A percentile compares a stretch with the other conserved stretches of the same genome.
phyloP scores from a whole-genome alignment of 2,888 invertebrate species.

The Macrophya annulata region DNA sequence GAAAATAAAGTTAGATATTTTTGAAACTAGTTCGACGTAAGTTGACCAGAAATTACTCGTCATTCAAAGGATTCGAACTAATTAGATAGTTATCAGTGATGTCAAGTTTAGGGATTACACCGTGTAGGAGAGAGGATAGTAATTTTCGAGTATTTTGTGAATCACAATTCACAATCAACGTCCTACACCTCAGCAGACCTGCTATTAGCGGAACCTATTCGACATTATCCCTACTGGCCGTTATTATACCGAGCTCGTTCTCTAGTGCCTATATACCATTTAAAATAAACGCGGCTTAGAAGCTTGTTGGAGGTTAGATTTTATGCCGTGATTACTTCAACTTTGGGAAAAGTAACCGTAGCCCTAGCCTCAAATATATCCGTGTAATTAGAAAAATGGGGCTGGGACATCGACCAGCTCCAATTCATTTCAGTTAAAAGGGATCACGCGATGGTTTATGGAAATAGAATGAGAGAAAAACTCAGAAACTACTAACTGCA shows the following conservation, averaged over 20 bases:
- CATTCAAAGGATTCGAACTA: neutral
- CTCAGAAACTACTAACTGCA: neutral
- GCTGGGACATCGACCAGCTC: neutral
- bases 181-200: neutral
- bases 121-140: neutral
- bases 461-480: slow-evolving; percentile 11
- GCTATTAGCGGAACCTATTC: slow-evolving; percentile 2
- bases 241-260: slow-evolving; percentile 10
- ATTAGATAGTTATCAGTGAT: neutral
- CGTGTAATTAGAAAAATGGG: slow-evolving; percentile 43
- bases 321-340: slow-evolving; percentile 56
- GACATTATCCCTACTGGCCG: neutral
- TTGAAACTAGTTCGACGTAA: neutral
- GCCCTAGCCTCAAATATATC: slow-evolving; percentile 18
- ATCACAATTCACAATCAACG: slow-evolving; percentile 25
- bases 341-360: slow-evolving; percentile 26
- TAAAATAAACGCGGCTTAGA: slow-evolving; percentile 40
- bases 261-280: neutral
- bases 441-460: slow-evolving; percentile 22
- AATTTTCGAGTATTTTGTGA: neutral
- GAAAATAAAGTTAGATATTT: neutral
- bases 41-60: neutral
- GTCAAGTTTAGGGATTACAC: too few relatives aligned
- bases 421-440: slow-evolving; percentile 40
- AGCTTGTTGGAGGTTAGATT: slow-evolving; percentile 52